These are phyloP conservation scores for Lepidochrysops patricia DNA, from an alignment of 2,888 invertebrate species.

Conservation along the genomic window DNA sequence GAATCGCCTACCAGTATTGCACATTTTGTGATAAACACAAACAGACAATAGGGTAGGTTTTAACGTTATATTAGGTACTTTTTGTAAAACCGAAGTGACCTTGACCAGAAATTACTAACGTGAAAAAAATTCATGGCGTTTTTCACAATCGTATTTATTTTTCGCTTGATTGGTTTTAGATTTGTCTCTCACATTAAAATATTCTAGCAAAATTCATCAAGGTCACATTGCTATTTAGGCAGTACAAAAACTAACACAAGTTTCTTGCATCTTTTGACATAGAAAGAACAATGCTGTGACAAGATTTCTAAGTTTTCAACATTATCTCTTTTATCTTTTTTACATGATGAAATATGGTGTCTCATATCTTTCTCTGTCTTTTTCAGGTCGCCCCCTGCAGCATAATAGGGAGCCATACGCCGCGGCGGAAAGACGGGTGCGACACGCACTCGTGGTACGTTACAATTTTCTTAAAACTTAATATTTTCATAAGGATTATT, in stretches of 20 bases:
- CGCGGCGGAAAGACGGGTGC: conserved; percentile 74
- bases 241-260: too few relatives aligned
- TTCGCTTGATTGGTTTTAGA: neutral
- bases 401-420: conserved; percentile 74
- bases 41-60: too few relatives aligned
- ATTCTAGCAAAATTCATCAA: too few relatives aligned
- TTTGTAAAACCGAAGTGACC: neutral
- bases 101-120: neutral
- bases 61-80: neutral
- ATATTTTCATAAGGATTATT: neutral
- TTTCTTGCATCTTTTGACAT: too few relatives aligned
- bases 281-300: neutral
- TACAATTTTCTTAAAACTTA: neutral
- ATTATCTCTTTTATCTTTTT: neutral
- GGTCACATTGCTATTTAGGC: too few relatives aligned
- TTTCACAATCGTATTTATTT: neutral
- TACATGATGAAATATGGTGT: conserved; percentile 12
- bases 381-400: conserved; percentile 69
- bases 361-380: conserved; percentile 29
- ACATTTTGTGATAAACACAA: neutral
- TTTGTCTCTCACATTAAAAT: neutral
- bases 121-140: neutral
- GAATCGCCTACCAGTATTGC: neutral
- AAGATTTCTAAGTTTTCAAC: neutral
- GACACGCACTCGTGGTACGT: conserved; percentile 74